Base-by-base conservation (phyloP, 35 echinoderm and acorn worm species). In the Lytechinus pictus region DNA sequence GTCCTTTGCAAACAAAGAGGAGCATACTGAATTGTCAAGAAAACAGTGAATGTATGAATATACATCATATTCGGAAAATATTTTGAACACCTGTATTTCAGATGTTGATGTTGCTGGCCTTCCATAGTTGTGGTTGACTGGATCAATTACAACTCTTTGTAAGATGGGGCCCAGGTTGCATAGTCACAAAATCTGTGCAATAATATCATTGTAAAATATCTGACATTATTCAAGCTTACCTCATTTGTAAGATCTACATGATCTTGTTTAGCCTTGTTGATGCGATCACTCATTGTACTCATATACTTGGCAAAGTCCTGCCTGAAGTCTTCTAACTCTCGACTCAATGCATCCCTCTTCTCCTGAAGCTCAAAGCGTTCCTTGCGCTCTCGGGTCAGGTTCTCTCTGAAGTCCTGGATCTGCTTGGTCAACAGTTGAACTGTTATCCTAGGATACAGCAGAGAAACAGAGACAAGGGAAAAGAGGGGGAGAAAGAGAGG, bases 301-400 rank as follows among this genome's bases (percentile, higher is more conserved):
- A 99, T 99, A 54, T 97, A 97, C 57, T 97, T 96, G 52, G 92
- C 66, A 29, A 99, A 97, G 27, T 94, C 95, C 86, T 96, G 95
- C 55, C 96, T 95, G 94, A 99, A 99, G 89, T 97, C 96, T 57
- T 97, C 97, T 0, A 96, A 94, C 91, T 99, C 98, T 92, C 96
- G 53, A 2, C 95, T 96, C 53, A 97, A 79, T 10, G 57, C 90
- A 61, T 99, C 98, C 55, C 98, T 95, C 86, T 99, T 96, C 92
- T 97, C 97, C 58, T 99, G 98, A 21, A 99, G 97, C 10, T 98
- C 98, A 93, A 98, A 97, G 14, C 98, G 94, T 57, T 99, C 98
- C 71, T 99, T 99, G 4, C 97, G 54, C 86, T 99, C 98, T 88
- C 97, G 97, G 13, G 97, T 97, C 13, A 99, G 96, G 19, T 95